phyloP scores from a whole-genome alignment of 2,888 invertebrate genomes.

The Myopa tessellatipennis region DNA sequence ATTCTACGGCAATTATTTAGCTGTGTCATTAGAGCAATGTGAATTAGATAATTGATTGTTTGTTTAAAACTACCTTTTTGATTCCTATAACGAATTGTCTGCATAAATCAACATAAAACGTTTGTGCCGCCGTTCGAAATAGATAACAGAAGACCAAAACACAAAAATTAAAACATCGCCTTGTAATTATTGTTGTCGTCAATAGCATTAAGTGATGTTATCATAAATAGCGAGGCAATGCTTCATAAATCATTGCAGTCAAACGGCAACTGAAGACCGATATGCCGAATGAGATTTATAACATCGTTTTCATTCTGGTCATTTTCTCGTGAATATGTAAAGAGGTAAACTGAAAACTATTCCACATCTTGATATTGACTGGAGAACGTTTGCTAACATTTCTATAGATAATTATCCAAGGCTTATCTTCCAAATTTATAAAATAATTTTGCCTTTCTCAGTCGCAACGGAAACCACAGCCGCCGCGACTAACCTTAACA shows the following conservation, averaged over 20 bases:
- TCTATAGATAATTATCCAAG: background rate
- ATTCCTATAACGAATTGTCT: too few species aligned
- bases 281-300: constrained; percentile 20
- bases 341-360: too few species aligned
- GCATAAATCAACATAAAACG: too few species aligned
- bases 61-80: too few species aligned
- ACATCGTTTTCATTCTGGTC: background rate
- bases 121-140: too few species aligned
- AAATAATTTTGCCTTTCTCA: background rate
- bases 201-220: background rate
- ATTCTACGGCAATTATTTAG: too few species aligned
- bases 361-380: too few species aligned
- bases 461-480: background rate
- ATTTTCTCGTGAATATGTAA: background rate
- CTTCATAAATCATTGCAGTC: constrained; percentile 16
- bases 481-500: constrained; percentile 24
- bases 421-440: background rate
- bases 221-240: constrained; percentile 31
- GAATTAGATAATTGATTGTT: too few species aligned
- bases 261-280: constrained; percentile 10
- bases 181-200: too few species aligned
- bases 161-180: too few species aligned
- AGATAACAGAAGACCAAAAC: too few species aligned
- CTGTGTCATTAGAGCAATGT: too few species aligned
- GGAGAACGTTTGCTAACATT: background rate